Conservation (phyloP, 2,888 invertebrate species). For the Blastobasis lacticolella region DNA sequence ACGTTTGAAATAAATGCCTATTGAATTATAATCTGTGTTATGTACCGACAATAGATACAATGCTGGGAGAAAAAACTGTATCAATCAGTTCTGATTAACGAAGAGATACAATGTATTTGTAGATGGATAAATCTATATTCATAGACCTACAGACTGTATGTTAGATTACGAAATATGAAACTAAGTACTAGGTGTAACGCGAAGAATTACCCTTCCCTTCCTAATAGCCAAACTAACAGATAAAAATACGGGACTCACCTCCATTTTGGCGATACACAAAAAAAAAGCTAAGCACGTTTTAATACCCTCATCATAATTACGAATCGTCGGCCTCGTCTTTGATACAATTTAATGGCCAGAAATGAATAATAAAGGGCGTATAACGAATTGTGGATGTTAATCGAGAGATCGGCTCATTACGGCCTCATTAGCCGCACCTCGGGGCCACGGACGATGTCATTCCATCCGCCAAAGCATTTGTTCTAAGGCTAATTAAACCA, state of each 20-base stretch:
- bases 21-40: no score
- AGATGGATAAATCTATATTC: no score
- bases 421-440: conserved; percentile 45
- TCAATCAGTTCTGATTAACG: no score
- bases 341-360: conserved; percentile 40
- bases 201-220: no score
- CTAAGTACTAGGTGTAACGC: no score
- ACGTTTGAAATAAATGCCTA: no score
- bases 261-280: conserved; percentile 6
- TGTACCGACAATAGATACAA: neutral
- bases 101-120: no score
- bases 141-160: no score
- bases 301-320: conserved; percentile 21
- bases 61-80: neutral
- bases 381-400: conserved; percentile 46
- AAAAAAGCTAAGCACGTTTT: conserved; percentile 9
- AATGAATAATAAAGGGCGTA: conserved; percentile 24
- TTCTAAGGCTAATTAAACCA: conserved; percentile 60
- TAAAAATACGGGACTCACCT: neutral
- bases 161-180: no score
- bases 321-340: conserved; percentile 26
- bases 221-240: neutral
- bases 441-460: conserved; percentile 40
- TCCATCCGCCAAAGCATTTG: conserved; percentile 38
- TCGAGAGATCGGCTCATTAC: conserved; percentile 46